These are phyloP conservation scores for Chanos chanos DNA, from an alignment of 2,797 vertebrate genomes.

Conservation along the genomic window DNA sequence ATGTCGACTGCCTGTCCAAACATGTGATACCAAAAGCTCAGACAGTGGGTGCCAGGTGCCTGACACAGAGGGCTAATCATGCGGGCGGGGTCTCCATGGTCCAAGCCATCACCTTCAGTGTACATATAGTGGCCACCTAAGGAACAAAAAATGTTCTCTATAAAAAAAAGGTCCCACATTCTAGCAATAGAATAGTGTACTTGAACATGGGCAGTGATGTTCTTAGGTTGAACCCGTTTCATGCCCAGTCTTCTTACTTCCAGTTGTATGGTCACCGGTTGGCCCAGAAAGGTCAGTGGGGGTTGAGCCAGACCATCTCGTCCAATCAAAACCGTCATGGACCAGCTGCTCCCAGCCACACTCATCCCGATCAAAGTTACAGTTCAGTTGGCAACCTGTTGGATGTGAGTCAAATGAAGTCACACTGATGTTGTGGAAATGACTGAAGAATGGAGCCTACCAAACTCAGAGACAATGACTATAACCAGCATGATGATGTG, in stretches of 20 bases:
- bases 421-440: no score
- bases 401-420: neutral
- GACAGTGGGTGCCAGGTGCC: constrained; percentile 62
- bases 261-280: constrained; percentile 75
- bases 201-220: neutral
- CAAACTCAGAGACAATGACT: neutral
- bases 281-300: constrained; percentile 71
- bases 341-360: constrained; percentile 75
- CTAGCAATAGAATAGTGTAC: neutral
- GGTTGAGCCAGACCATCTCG: constrained; percentile 67
- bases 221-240: no score
- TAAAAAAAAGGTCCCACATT: no score
- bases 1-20: constrained; percentile 65
- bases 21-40: constrained; percentile 83
- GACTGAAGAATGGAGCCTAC: neutral
- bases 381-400: constrained; percentile 68
- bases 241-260: constrained; percentile 59
- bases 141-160: no score
- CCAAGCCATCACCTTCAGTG: constrained; percentile 58
- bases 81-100: constrained; percentile 64
- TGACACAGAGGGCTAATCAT: constrained; percentile 70
- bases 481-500: no score
- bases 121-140: constrained; percentile 74
- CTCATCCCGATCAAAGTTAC: constrained; percentile 70
- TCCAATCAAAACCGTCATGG: constrained; percentile 73